These are phyloP conservation scores for Lithodes maja DNA, from an alignment of 2,888 invertebrate species.

Conservation along the genomic window DNA sequence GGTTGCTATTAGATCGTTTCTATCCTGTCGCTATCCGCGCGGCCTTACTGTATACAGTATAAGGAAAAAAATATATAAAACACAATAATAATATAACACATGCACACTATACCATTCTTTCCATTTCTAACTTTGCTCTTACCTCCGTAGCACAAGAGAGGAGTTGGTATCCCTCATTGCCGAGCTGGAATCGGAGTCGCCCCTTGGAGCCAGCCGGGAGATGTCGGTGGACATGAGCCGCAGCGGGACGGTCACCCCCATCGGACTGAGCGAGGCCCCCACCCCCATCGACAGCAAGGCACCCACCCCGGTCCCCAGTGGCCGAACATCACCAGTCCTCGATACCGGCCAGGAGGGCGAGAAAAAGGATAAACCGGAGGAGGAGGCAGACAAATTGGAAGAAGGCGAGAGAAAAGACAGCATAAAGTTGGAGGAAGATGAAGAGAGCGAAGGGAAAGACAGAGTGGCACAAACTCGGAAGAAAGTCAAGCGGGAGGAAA, in stretches of 20 bases:
- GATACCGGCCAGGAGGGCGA: conserved; percentile 71
- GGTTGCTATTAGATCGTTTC: too few relatives aligned
- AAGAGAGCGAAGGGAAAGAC: not conserved
- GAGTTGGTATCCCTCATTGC: conserved; percentile 87
- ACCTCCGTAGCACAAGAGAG: conserved; percentile 82
- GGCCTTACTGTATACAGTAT: not conserved
- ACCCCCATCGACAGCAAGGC: conserved; percentile 68
- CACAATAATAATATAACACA: not conserved
- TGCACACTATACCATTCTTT: not conserved
- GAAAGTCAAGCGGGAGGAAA: not conserved
- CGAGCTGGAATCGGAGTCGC: conserved; percentile 83
- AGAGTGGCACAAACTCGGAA: not conserved
- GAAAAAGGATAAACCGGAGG: conserved; percentile 34
- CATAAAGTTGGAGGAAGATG: not conserved
- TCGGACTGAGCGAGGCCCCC: conserved; percentile 66
- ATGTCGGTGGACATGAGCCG: conserved; percentile 80
- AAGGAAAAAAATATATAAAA: not conserved
- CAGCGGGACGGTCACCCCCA: conserved; percentile 65
- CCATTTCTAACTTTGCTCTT: not conserved
- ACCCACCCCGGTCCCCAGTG: conserved; percentile 69
- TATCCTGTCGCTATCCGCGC: not conserved
- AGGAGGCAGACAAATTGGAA: conserved; percentile 58
- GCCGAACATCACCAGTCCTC: conserved; percentile 71
- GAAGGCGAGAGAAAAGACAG: not conserved
- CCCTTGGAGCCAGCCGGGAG: conserved; percentile 79